Percentiles rank a stretch among this genome's conserved stretches.
Conservation (phyloP, 2,888 invertebrate genomes). For the Escarpia spicata region DNA sequence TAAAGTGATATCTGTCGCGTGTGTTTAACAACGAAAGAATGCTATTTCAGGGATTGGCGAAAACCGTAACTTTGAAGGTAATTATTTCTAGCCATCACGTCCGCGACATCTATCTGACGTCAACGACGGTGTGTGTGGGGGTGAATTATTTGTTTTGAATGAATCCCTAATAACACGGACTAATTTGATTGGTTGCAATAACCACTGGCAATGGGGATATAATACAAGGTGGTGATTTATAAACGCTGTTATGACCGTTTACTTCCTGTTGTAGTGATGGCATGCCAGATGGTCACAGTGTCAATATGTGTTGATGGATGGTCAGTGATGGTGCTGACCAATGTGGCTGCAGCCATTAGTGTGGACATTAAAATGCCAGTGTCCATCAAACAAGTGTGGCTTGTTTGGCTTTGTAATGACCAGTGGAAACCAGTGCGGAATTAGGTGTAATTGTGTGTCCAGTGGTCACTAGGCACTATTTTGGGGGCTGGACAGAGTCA, state of each 20-base stretch:
- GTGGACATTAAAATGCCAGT: background rate
- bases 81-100: background rate
- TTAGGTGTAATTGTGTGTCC: background rate
- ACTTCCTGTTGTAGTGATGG: slow-evolving; percentile 13
- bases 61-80: background rate
- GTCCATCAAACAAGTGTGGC: background rate
- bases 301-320: background rate
- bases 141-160: background rate
- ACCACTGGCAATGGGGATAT: background rate
- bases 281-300: background rate
- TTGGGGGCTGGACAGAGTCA: background rate
- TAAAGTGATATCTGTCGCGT: background rate
- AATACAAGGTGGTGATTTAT: background rate
- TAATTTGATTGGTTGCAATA: background rate
- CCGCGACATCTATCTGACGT: background rate
- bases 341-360: background rate
- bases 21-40: background rate
- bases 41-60: background rate
- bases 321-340: background rate
- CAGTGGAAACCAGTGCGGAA: background rate
- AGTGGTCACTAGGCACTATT: background rate
- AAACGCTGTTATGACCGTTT: background rate
- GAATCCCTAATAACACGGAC: background rate
- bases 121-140: background rate
- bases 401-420: background rate